Conservation (phyloP, 1,140 invertebrate genomes). For the Formica selysi region DNA sequence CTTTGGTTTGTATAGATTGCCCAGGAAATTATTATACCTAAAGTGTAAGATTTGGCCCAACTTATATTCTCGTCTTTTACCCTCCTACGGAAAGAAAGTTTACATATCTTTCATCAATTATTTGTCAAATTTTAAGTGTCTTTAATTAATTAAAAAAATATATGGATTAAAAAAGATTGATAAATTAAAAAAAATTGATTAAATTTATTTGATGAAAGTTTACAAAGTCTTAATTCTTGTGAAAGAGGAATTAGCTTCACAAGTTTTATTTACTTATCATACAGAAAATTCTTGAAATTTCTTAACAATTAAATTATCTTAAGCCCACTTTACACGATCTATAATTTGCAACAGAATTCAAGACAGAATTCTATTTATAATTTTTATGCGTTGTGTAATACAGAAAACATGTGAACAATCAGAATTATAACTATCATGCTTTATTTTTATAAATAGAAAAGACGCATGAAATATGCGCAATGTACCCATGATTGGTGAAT, state of each 20-base stretch:
- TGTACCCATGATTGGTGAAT: too few species aligned
- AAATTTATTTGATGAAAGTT: not conserved
- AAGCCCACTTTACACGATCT: too few species aligned
- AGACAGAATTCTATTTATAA: too few species aligned
- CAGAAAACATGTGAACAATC: too few species aligned
- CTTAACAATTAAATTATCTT: not conserved
- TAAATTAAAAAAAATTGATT: not conserved
- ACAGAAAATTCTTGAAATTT: not conserved
- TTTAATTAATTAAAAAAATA: not conserved
- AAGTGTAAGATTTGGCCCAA: conserved; percentile 84
- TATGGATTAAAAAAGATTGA: not conserved
- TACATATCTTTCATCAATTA: not conserved
- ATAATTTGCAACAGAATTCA: too few species aligned
- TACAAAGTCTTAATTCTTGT: not conserved
- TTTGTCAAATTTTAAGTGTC: not conserved
- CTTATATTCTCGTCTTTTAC: conserved; percentile 84
- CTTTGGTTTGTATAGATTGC: conserved; percentile 82
- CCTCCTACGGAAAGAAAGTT: conserved; percentile 79
- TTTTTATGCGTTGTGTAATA: too few species aligned
- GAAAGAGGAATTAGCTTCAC: not conserved
- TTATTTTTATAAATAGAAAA: too few species aligned
- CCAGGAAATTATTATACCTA: conserved; percentile 83
- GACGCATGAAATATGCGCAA: too few species aligned
- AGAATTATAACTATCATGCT: too few species aligned
- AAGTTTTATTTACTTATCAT: not conserved